Base-by-base conservation (phyloP, 2,888 invertebrate species). In the Leucophenga montana region DNA sequence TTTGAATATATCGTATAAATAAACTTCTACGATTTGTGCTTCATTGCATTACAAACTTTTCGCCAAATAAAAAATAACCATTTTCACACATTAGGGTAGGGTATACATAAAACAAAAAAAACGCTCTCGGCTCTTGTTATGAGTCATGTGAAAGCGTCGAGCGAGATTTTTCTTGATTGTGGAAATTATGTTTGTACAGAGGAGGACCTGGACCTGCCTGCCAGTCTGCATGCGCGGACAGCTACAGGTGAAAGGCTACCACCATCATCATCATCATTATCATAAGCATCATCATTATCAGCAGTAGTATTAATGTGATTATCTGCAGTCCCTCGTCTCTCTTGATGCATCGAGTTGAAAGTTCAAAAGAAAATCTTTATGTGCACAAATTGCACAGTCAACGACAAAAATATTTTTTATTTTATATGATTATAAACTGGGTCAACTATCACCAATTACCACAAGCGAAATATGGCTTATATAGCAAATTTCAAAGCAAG, bases 211-310 rank as follows among this genome's bases (percentile, higher is more conserved):
- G 39, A 39, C 39, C 39, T 39, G 39, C 39, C 11, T 39, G 9
- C 11, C 8, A 39, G 39, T 11, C 39, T 39, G 39, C 39, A 39
- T 39, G 39, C 22, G n/a, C 64, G 76, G 67, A 57, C 66, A 84
- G 81, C 84, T 84, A 81, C 82, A 81, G 81, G 81, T 83, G 84
- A 81, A 84, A 83, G 84, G 84, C 84, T 82, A 75, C 81, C 80
- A 82, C 83, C 83, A 82, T 59, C 66, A 66, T 56, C 54, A n/a
- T 20, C 50, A 65, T 20, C 65, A 59, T 59, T 27, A 61, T 66
- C 48, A 48, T 64, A 20, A 54, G 46, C 44, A 54, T 65, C 84
- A 80, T 84, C 83, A 81, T 81, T 84, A 82, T 84, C 81, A 18
- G 16, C 27, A 31, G 31, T 16, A 83, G 83, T 80, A 80, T 80